Conservation (phyloP, 2,797 vertebrate species). For the Coilia nasus region DNA sequence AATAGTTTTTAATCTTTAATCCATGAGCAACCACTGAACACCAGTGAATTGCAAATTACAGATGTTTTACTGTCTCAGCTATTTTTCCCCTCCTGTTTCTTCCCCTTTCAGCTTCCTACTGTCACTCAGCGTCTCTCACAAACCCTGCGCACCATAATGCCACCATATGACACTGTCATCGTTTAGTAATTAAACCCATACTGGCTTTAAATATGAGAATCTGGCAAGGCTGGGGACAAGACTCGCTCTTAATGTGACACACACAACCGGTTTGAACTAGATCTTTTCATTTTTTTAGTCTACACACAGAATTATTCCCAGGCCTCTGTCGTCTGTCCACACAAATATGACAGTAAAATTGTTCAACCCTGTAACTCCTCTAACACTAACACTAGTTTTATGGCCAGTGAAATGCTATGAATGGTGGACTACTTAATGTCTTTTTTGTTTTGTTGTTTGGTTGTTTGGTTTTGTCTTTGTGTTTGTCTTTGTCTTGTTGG, state of each 20-base stretch:
- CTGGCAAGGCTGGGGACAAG: slow-evolving; percentile 82
- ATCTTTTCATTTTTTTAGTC: no score
- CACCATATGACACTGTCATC: slow-evolving; percentile 93
- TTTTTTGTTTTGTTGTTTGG: no score
- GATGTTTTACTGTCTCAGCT: slow-evolving; percentile 98
- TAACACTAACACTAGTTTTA: no score
- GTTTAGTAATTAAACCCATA: slow-evolving; percentile 94
- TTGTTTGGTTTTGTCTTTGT: no score
- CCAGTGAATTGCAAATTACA: slow-evolving; percentile 99
- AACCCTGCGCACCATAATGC: slow-evolving; percentile 85
- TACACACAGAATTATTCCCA: no score
- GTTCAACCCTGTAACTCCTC: no score
- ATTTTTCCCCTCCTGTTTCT: slow-evolving; percentile 60
- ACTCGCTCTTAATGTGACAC: slow-evolving; percentile 68
- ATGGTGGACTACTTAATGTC: no score
- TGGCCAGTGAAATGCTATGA: no score
- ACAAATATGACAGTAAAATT: no score
- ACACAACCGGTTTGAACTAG: neutral
- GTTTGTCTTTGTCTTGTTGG: no score
- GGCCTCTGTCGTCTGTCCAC: no score
- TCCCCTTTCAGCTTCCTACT: slow-evolving; percentile 79
- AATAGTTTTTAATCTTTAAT: slow-evolving; percentile 99
- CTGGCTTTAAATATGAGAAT: slow-evolving; percentile 94
- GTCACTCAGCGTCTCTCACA: slow-evolving; percentile 81
- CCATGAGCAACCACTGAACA: slow-evolving; percentile 99